Evolutionary conservation across 1,140 invertebrate genomes (phyloP).

Genomic region (Leptinotarsa defecta): DNA sequence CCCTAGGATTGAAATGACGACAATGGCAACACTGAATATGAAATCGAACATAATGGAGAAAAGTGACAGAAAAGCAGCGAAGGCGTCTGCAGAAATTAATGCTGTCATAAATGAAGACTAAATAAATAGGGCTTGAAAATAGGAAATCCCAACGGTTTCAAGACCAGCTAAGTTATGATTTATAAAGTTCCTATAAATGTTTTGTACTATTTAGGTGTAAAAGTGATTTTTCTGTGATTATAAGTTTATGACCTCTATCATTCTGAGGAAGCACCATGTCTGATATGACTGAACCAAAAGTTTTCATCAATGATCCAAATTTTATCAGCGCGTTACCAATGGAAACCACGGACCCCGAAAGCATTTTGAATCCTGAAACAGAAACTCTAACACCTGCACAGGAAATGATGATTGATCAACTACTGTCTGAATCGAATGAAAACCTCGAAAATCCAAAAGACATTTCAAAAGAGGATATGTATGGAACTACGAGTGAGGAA

Average conservation of each 20-base stretch:
- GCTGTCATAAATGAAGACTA: conserved; percentile 26
- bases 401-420: conserved; percentile 30
- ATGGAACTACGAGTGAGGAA: conserved; percentile 37
- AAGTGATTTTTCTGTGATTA: conserved; percentile 25
- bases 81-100: conserved; percentile 29
- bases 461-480: conserved; percentile 30
- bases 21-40: not conserved
- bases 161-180: conserved; percentile 11
- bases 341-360: conserved; percentile 29
- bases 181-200: conserved; percentile 7
- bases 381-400: conserved; percentile 22
- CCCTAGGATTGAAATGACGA: too few relatives aligned
- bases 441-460: conserved; percentile 28
- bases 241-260: conserved; percentile 30
- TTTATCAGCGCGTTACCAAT: conserved; percentile 34
- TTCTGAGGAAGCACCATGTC: not conserved
- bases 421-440: conserved; percentile 27
- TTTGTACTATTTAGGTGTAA: conserved; percentile 9
- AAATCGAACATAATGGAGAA: conserved; percentile 11
- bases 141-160: not conserved
- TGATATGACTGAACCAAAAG: conserved; percentile 39
- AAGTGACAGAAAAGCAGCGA: conserved; percentile 23
- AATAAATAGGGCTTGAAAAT: conserved; percentile 20
- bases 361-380: conserved; percentile 26
- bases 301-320: conserved; percentile 40